Base-by-base conservation (phyloP, 2,888 invertebrate genomes). In the Gymnocheta viridis region DNA sequence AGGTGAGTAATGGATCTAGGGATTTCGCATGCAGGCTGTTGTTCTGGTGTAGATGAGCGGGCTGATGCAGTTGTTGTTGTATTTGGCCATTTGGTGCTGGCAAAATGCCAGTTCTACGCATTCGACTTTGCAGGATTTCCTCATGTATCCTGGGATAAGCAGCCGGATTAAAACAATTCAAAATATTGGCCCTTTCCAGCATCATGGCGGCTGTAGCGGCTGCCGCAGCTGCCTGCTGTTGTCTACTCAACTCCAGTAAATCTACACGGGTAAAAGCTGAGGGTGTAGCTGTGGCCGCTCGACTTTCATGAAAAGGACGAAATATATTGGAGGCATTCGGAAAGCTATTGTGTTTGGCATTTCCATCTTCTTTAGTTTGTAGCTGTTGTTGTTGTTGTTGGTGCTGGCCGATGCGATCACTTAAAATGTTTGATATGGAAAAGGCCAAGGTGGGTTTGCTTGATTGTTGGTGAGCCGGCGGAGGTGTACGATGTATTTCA, bases 101-200 rank as follows among this genome's bases (percentile, higher is more conserved):
- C 19, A 89, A 74, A 29, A 88, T 87, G 0, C 87, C 89, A n/a
- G 86, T 89, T 24, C 91, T 88, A 5, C 91, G 89, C 87, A 91
- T 88, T 10, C 91, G 89, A 78, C 89, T 90, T 84, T 92, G 91
- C 12, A 91, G 87, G 22, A 92, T 91, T 85, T 92, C 92, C 82
- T 92, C 92, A 60, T 92, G 92, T 19, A 92, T 92, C 62, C 92
- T 88, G 35, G 92, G 92, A 88, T 92, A 92, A 22, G 91, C 90
- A 7, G 90, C 89, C 12, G 92, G 91, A 78, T 91, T 92, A 72
- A 92, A 92, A 83, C 91, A 91, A 74, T 91, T 92, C 0, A 92
- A 87, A 41, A 92, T 90, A 81, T 89, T 91, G n/a, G 91, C 91
- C 2, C 91, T 89, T 80, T 92, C 92, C 22, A 91, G 82, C 89